Base-by-base conservation (phyloP, 1,140 invertebrate species). In the Leptinotarsa texana region DNA sequence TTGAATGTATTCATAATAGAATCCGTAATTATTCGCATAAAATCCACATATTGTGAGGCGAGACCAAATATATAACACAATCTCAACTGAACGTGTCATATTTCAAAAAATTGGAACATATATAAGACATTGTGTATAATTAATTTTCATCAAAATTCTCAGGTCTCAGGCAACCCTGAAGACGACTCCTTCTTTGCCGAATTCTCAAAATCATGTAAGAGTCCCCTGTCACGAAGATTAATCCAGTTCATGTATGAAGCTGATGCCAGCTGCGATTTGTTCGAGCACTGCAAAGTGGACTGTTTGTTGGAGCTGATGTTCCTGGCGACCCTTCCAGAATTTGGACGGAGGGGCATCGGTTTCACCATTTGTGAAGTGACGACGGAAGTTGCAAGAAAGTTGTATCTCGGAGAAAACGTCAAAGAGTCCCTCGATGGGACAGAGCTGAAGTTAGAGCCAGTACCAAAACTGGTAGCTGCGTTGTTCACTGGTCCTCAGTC, bases 221-320 rank as follows among this genome's bases (percentile, higher is more conserved):
- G 69, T 24, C 24, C 63, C 22, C 13, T 42, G 22, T 72, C 74
- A 11, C 71, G 27, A 27, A 27, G 42, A 69, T 47, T 79, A 1
- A 22, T 73, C 6, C 13, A 71, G 51, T 79, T 69, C 71, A 79
- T 79, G 76, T 3, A 18, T 0, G 70, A 74, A 13, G 48, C 69
- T 8, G 78, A 75, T 8, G 51, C 71, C 3, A 57, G 21, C 8
- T 67, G 67, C 18, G 87, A 92, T 83, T 84, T 92, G 0, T 92
- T 90, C 80, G 84, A 88, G 49, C 85, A 89, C 78, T 91, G 88
- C 75, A 85, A 89, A 13, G 86, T 88, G 0, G 86, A 90, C 57
- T 90, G 89, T 75, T 86, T 90, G n/a, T 79, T 91, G 13, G 91
- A 93, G 82, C 81, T 92, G 17, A 91, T 92, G 90, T 92, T 92